Evolutionary conservation across 2,797 vertebrate genomes (phyloP).

Genomic region (Lateolabrax maculatus): DNA sequence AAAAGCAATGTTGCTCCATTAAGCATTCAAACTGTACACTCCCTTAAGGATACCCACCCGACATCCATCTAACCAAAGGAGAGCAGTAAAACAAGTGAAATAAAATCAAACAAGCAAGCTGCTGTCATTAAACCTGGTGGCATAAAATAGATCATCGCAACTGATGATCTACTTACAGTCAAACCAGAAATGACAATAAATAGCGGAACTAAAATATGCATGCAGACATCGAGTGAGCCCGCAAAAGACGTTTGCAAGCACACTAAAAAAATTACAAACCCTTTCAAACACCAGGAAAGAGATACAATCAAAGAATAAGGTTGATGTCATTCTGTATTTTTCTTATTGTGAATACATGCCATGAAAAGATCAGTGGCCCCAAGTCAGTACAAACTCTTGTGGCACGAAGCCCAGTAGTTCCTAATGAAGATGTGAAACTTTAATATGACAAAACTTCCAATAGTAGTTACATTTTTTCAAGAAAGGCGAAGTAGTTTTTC

Average conservation of each 20-base stretch:
- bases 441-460: too few species aligned
- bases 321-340: background rate
- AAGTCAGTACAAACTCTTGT: too few species aligned
- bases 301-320: background rate
- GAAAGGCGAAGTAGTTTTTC: background rate
- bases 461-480: background rate
- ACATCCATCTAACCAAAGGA: conserved; percentile 17
- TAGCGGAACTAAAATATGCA: conserved; percentile 9
- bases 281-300: background rate
- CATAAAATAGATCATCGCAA: conserved; percentile 18
- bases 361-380: background rate
- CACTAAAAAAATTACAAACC: background rate
- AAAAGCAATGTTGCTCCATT: background rate
- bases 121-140: conserved; percentile 24
- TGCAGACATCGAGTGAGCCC: background rate
- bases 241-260: background rate
- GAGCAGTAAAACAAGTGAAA: conserved; percentile 26
- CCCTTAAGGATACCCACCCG: conserved; percentile 11
- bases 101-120: conserved; percentile 38
- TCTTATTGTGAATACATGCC: background rate
- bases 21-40: conserved; percentile 14
- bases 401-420: background rate
- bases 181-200: conserved; percentile 21
- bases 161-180: conserved; percentile 29
- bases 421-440: background rate